These are phyloP conservation scores for Agrilus biguttatus DNA, from an alignment of 2,888 invertebrate genomes.

Conservation along the genomic window DNA sequence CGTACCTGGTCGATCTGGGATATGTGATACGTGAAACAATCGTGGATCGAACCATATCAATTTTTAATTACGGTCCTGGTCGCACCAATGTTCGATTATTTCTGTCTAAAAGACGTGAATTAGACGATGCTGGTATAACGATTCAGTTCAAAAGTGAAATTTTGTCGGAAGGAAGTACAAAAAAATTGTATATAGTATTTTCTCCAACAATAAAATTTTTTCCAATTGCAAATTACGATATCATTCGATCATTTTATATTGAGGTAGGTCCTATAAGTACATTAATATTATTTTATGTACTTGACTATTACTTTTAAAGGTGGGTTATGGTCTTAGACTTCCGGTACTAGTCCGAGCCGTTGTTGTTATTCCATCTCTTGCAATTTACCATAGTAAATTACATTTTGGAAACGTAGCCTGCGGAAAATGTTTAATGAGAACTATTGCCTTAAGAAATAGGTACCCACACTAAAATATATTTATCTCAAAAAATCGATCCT, in stretches of 20 bases:
- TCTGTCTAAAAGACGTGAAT: conserved; percentile 19
- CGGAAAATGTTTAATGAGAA: conserved; percentile 40
- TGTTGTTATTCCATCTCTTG: conserved; percentile 42
- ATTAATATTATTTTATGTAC: too few relatives aligned
- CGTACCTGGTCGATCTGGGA: conserved; percentile 43
- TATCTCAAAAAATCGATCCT: not conserved
- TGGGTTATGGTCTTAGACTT: conserved; percentile 42
- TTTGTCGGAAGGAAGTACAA: conserved; percentile 35
- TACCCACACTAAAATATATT: conserved; percentile 22
- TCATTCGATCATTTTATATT: conserved; percentile 33
- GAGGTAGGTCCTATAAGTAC: conserved; percentile 26
- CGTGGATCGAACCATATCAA: conserved; percentile 32
- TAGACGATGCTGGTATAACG: conserved; percentile 19
- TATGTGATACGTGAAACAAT: conserved; percentile 35
- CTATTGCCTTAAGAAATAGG: conserved; percentile 42
- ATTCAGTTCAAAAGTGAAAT: conserved; percentile 26
- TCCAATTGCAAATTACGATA: conserved; percentile 27
- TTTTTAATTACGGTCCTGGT: conserved; percentile 41
- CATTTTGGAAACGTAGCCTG: conserved; percentile 43
- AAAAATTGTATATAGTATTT: conserved; percentile 37
- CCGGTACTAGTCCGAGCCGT: conserved; percentile 40
- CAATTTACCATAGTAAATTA: conserved; percentile 29
- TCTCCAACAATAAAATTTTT: conserved; percentile 34
- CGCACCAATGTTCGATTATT: conserved; percentile 29
- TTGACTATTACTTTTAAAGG: conserved; percentile 22